phyloP scores from a whole-genome alignment of 2,888 invertebrate species.

The Mythimna ferrago region DNA sequence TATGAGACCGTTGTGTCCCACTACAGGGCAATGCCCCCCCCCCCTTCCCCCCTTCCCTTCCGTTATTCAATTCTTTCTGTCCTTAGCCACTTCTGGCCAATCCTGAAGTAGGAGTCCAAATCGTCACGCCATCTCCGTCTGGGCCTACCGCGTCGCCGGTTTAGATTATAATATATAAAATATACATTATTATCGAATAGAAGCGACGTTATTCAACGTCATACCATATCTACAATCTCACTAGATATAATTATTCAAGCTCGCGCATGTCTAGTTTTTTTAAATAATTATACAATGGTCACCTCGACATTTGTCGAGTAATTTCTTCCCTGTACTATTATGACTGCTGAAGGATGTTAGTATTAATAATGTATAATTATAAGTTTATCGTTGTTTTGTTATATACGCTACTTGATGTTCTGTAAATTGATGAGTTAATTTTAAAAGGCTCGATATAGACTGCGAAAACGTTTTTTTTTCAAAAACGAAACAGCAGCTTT shows the following conservation, averaged over 20 bases:
- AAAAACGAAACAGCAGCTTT: no score
- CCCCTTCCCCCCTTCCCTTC: no score
- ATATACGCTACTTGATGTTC: background rate
- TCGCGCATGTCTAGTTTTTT: constrained; percentile 22
- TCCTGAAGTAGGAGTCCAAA: no score
- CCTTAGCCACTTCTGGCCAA: no score
- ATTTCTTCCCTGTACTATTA: constrained; percentile 47
- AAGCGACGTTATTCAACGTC: background rate
- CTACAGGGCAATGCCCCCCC: no score
- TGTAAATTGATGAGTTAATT: background rate
- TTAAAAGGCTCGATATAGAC: background rate
- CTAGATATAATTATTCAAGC: background rate
- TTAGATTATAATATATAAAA: background rate
- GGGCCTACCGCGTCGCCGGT: no score
- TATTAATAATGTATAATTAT: constrained; percentile 32
- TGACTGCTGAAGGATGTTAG: constrained; percentile 28
- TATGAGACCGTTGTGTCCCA: no score
- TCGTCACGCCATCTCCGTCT: no score
- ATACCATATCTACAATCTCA: background rate
- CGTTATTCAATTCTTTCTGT: no score
- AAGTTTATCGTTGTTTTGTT: background rate
- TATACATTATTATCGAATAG: background rate
- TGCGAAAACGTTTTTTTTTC: no score
- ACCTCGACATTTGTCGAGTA: constrained; percentile 23
- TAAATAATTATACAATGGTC: constrained; percentile 19